Evolutionary conservation across 2,797 vertebrate genomes (phyloP).

Genomic region (Tenualosa ilisha): DNA sequence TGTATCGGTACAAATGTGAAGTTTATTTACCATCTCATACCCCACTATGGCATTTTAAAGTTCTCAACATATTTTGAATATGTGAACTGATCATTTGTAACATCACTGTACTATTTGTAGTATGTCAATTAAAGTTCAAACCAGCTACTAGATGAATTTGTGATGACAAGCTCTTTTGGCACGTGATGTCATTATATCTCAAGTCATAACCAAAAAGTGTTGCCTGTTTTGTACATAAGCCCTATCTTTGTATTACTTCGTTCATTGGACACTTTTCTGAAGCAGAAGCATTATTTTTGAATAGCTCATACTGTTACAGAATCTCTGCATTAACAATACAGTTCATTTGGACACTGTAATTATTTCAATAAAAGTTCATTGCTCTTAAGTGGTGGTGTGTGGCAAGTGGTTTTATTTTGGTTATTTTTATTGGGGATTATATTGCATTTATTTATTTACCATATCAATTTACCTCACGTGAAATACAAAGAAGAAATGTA

Average conservation of each 20-base stretch:
- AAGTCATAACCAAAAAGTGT: conserved; percentile 33
- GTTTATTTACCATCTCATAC: not conserved
- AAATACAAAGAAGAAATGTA: not conserved
- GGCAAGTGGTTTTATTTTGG: not conserved
- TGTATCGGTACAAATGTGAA: not conserved
- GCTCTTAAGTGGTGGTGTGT: conserved; percentile 4
- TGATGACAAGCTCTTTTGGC: conserved; percentile 11
- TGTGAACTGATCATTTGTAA: not conserved
- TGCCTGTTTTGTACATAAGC: conserved; percentile 38
- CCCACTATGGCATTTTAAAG: not conserved
- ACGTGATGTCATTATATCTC: conserved; percentile 10
- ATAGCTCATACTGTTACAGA: conserved; percentile 36
- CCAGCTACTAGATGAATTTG: not conserved
- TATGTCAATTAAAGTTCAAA: conserved; percentile 1
- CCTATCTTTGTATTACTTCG: conserved; percentile 34
- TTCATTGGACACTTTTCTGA: conserved; percentile 44
- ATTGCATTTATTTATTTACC: not conserved
- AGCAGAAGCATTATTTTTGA: conserved; percentile 45
- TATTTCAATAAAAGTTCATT: conserved; percentile 54
- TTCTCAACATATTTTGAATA: conserved; percentile 13
- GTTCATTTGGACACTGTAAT: conserved; percentile 51
- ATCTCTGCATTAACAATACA: conserved; percentile 40
- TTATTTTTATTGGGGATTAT: not conserved
- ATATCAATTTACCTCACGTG: not conserved
- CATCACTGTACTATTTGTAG: not conserved